Base-by-base conservation (phyloP, 2,113 vertebrate genomes). In the Phoxinus phoxinus region DNA sequence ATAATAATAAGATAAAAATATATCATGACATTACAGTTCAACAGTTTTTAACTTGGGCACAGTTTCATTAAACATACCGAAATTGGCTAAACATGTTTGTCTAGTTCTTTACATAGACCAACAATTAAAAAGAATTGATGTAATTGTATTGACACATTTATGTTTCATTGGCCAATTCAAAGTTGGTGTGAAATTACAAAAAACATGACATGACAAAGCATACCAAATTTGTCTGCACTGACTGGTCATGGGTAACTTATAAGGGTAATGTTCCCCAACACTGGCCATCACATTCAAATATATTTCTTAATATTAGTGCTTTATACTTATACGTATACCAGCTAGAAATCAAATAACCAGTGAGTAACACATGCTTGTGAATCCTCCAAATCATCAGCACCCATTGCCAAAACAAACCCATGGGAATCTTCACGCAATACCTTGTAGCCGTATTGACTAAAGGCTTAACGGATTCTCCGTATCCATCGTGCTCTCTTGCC, bases 381-480 rank as follows among this genome's bases (percentile, higher is more conserved):
- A 48, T 25, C 71, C 41, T 76, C 25, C 25, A 51, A 27, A 53
- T 48, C 74, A 35, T 77, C 48, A 48, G n/a, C 25, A 35, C 19
- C 27, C 27, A 56, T 58, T 56, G 56, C 51, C 21, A 56, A 77
- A 56, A 4, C 75, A 53, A 53, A 15, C 30, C 30, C 75, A 58
- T 21, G 30, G 30, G 19, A 56, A 77, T 30, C 27, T 30, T 58
- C 30, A 58, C 4, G 51, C 51, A 21, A 35, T 35, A 77, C 27
- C 75, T 35, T 75, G 27, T 56, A 35, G 46, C 75, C 75, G 30
- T 56, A 81, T 81, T 65, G 78, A 81, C 56, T 3, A 81, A 65
- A 35, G 56, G 59, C 37, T 63, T 81, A 65, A 63, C 23, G 21
- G 58, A 81, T 65, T 69, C 15, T 82, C 41, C 4, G 17, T n/a